These are phyloP conservation scores for Synaphobranchus kaupii DNA, from an alignment of 2,797 vertebrate genomes.

Conservation along the genomic window DNA sequence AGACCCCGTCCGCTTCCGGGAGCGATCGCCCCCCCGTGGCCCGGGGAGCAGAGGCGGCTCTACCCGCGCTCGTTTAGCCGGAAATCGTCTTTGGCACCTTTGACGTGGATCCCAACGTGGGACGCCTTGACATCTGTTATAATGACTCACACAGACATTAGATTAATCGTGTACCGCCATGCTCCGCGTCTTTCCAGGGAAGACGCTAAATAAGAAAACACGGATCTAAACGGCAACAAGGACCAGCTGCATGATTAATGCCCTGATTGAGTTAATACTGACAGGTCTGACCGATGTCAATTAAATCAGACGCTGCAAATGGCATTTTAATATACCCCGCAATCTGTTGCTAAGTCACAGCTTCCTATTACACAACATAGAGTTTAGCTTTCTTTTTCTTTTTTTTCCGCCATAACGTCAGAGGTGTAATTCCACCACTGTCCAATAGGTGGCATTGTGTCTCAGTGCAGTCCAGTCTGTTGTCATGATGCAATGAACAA, in stretches of 20 bases:
- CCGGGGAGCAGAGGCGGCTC: neutral
- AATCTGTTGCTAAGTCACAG: conserved; percentile 47
- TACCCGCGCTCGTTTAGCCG: neutral
- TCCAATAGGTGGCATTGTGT: conserved; percentile 68
- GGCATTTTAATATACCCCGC: conserved; percentile 45
- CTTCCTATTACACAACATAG: conserved; percentile 51
- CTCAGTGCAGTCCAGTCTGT: conserved; percentile 31
- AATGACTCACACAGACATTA: neutral
- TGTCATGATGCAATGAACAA: conserved; percentile 32
- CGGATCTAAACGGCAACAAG: neutral
- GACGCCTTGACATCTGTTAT: neutral
- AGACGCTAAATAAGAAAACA: neutral
- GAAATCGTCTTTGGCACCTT: neutral
- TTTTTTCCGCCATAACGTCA: neutral
- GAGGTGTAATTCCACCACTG: conserved; percentile 45
- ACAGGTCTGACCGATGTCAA: conserved; percentile 17
- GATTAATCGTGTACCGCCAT: neutral
- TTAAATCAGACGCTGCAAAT: conserved; percentile 22
- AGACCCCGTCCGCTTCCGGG: neutral
- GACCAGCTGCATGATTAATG: conserved; percentile 16
- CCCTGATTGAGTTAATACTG: conserved; percentile 17
- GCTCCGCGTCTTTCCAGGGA: neutral
- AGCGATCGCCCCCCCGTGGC: too few species aligned
- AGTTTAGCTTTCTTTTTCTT: conserved; percentile 26
- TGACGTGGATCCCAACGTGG: conserved; percentile 2